Conservation (phyloP, 2,113 vertebrate genomes). For the Neotoma lepida region DNA sequence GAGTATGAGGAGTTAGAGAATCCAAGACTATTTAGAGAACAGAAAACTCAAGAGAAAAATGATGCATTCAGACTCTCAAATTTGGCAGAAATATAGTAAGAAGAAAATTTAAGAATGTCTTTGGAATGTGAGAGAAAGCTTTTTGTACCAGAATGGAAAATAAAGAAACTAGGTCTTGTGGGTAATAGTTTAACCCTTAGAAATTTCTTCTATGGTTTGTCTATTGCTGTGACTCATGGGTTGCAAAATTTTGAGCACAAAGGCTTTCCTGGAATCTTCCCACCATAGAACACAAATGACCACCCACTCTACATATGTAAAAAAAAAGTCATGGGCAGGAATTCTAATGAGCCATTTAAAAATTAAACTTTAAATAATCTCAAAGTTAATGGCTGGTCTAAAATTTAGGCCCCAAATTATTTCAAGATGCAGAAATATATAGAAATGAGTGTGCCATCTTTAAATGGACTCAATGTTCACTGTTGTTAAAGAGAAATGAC, state of each 20-base stretch:
- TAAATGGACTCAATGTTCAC: constrained; percentile 24
- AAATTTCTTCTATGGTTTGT: constrained; percentile 17
- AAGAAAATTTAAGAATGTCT: constrained; percentile 64
- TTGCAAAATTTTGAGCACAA: not conserved
- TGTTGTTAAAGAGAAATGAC: constrained; percentile 16
- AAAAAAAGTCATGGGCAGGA: constrained; percentile 44
- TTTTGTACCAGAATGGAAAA: constrained; percentile 56
- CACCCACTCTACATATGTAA: constrained; percentile 42
- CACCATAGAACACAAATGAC: constrained; percentile 47
- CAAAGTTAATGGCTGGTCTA: constrained; percentile 59
- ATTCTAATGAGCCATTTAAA: constrained; percentile 47
- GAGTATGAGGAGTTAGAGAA: constrained; percentile 50
- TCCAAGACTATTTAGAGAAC: constrained; percentile 63
- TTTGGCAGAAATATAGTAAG: constrained; percentile 60
- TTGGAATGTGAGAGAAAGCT: constrained; percentile 61
- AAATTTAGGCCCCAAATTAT: constrained; percentile 59
- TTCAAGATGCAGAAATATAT: constrained; percentile 50
- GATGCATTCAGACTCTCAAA: constrained; percentile 36
- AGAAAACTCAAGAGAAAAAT: constrained; percentile 49
- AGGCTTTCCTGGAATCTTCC: constrained; percentile 30
- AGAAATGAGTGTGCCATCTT: constrained; percentile 37
- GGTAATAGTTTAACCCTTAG: constrained; percentile 48
- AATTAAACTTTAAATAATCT: constrained; percentile 59
- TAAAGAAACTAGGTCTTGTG: constrained; percentile 29
- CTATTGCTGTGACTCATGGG: constrained; percentile 32